Percentiles rank a stretch among this genome's conserved stretches.
Evolutionary conservation across 2,797 vertebrate genomes (phyloP).

Genomic region (Prunella strophiata): DNA sequence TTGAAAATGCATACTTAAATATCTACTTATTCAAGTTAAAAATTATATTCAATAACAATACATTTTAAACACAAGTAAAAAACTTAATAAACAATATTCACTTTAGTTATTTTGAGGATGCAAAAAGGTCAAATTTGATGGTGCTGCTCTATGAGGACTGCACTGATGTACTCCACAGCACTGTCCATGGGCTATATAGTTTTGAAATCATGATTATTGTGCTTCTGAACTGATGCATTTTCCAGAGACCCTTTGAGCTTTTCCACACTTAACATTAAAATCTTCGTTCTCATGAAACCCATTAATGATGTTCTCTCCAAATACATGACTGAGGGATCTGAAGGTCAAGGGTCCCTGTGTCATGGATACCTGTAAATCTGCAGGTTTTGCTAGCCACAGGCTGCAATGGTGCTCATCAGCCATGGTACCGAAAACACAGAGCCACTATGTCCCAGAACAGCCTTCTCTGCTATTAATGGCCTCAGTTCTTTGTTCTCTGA

Average conservation of each 20-base stretch:
- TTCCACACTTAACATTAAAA: not conserved
- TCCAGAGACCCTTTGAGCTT: not conserved
- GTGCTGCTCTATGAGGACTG: not conserved
- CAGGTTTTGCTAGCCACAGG: not conserved
- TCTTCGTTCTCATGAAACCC: not conserved
- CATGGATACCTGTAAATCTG: not conserved
- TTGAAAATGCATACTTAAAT: not conserved
- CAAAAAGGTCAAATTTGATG: not conserved
- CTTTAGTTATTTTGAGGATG: not conserved
- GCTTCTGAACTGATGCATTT: not conserved
- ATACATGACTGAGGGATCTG: accelerated
- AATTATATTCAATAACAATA: not conserved
- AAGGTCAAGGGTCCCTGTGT: accelerated
- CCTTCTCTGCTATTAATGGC: not conserved
- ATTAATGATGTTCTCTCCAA: not conserved
- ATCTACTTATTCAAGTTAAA: not conserved
- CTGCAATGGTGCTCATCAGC: not conserved
- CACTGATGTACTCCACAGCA: not conserved
- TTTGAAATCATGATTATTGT: not conserved
- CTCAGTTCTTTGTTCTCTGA: not conserved
- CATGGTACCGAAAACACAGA: not conserved
- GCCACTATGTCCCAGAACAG: not conserved
- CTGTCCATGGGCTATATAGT: accelerated
- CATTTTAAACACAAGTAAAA: not conserved
- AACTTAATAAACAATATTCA: not conserved